phyloP scores from a whole-genome alignment of 2,113 vertebrate species.

The Tetrao urogallus region DNA sequence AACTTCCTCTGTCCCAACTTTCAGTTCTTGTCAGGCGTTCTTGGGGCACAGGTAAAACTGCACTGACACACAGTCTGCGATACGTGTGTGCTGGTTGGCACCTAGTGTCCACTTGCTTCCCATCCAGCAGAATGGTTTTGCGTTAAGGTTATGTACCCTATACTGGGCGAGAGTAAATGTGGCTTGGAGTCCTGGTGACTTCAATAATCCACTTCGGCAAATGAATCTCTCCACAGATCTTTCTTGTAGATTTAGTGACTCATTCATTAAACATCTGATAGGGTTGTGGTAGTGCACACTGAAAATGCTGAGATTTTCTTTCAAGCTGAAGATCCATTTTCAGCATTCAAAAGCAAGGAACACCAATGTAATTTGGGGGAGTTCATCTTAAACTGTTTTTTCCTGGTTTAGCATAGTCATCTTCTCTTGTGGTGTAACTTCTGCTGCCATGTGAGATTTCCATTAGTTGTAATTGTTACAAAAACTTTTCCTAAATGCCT shows the following conservation, averaged over 20 bases:
- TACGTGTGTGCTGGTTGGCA: rapidly evolving
- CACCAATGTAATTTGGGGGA: neutral
- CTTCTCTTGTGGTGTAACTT: neutral
- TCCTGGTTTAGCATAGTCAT: neutral
- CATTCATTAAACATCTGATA: neutral
- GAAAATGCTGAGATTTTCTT: neutral
- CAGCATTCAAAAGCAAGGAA: neutral
- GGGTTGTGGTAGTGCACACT: neutral
- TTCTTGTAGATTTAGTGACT: neutral
- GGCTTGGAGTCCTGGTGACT: neutral
- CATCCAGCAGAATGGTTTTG: neutral
- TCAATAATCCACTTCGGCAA: neutral
- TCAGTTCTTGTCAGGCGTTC: neutral
- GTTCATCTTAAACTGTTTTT: neutral
- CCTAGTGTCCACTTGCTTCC: neutral
- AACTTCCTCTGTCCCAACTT: neutral
- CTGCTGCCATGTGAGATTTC: neutral
- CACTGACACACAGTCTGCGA: rapidly evolving
- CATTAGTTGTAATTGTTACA: neutral
- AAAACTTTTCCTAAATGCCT: neutral
- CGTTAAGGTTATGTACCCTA: neutral
- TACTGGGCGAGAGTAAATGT: neutral
- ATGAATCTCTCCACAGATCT: neutral
- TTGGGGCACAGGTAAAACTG: neutral
- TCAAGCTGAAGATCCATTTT: neutral